A percentile compares a stretch with the other conserved stretches of the same genome.
Conservation (phyloP, 1,140 invertebrate species). For the Orchesella cincta region DNA sequence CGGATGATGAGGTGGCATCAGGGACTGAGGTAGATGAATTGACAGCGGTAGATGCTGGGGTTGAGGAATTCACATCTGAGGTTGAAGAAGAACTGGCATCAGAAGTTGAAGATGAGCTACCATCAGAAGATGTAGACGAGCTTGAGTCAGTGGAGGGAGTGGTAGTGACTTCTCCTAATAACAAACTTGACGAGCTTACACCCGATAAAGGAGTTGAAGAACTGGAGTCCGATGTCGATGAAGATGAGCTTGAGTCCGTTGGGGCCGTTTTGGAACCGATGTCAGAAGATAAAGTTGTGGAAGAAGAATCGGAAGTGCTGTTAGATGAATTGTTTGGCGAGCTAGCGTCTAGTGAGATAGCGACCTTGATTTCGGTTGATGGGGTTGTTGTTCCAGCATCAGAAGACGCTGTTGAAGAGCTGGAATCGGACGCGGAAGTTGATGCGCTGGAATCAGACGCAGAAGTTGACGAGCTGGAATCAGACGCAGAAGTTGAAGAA, state of each 20-base stretch:
- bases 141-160: too few species aligned
- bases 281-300: too few species aligned
- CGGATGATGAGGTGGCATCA: background rate
- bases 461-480: background rate
- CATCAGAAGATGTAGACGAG: too few species aligned
- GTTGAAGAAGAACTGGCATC: background rate
- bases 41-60: background rate
- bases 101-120: background rate
- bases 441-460: background rate
- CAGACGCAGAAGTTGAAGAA: background rate
- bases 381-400: background rate
- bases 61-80: background rate
- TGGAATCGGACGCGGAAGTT: background rate
- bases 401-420: background rate
- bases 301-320: too few species aligned
- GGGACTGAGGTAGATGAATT: background rate
- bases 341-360: too few species aligned
- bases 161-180: too few species aligned
- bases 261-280: too few species aligned
- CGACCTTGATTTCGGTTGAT: background rate
- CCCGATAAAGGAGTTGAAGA: too few species aligned
- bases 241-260: too few species aligned
- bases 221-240: too few species aligned
- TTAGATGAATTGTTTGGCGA: too few species aligned
- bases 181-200: too few species aligned